A percentile compares a stretch with the other conserved stretches of the same genome.
These are phyloP conservation scores for Tarsius wallacei DNA, from an alignment of 2,797 vertebrate genomes.

Conservation along the genomic window DNA sequence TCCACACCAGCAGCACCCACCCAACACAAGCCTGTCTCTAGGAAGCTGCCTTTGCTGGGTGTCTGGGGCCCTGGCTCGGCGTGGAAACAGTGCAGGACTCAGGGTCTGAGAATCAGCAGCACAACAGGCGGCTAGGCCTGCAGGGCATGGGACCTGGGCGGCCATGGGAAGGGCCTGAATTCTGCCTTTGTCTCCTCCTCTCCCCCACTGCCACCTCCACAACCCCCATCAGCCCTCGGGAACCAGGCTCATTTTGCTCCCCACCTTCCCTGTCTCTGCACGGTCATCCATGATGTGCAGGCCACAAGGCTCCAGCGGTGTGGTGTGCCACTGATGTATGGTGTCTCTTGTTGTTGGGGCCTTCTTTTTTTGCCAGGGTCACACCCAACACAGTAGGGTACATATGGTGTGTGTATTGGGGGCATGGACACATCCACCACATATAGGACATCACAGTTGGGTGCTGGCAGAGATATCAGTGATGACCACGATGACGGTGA, in stretches of 20 bases:
- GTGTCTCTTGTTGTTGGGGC: neutral
- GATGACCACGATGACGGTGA: neutral
- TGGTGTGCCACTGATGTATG: neutral
- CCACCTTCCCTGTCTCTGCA: neutral
- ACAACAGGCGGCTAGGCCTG: neutral
- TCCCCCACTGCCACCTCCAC: neutral
- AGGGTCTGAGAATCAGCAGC: neutral
- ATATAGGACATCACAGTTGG: neutral
- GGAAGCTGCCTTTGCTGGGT: slow-evolving; percentile 77
- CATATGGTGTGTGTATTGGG: fast-evolving
- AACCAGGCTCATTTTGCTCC: neutral
- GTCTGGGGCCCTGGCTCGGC: slow-evolving; percentile 68
- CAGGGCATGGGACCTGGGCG: neutral
- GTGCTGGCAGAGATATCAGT: neutral
- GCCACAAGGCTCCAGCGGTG: neutral
- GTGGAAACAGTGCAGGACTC: slow-evolving; percentile 65
- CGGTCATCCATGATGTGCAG: fast-evolving
- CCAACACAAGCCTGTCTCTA: slow-evolving; percentile 67
- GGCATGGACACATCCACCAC: neutral
- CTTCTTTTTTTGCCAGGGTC: too few relatives aligned
- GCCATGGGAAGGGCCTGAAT: neutral
- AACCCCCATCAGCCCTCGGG: neutral
- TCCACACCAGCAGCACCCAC: slow-evolving; percentile 52
- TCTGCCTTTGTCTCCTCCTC: too few relatives aligned
- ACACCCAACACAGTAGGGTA: neutral